Percentiles rank a stretch among this genome's conserved stretches.
phyloP scores from a whole-genome alignment of 2,888 invertebrate genomes.

The Microctonus aethiopoides region DNA sequence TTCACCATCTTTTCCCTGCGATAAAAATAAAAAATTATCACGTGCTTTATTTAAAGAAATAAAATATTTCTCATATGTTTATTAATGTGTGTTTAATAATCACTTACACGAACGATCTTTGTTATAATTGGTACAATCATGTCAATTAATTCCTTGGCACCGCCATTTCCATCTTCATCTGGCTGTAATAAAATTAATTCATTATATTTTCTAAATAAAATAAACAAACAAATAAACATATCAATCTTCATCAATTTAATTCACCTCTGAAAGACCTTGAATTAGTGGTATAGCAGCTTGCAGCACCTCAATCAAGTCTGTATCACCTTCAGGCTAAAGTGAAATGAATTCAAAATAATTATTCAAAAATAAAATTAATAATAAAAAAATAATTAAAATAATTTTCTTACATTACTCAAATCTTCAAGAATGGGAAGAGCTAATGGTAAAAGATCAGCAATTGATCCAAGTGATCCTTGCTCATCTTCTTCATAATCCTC shows the following conservation, averaged over 20 bases:
- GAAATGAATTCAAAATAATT: slow-evolving; percentile 5
- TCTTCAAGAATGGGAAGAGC: slow-evolving; percentile 62
- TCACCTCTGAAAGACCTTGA: slow-evolving; percentile 59
- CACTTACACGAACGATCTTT: slow-evolving; percentile 25
- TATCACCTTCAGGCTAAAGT: slow-evolving; percentile 57
- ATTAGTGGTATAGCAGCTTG: slow-evolving; percentile 56
- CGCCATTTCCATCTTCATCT: slow-evolving; percentile 39
- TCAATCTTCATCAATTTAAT: slow-evolving; percentile 9
- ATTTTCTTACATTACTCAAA: slow-evolving; percentile 59
- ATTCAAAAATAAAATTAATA: background rate
- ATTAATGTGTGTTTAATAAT: background rate
- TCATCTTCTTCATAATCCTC: slow-evolving; percentile 31
- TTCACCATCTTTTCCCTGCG: slow-evolving; percentile 56
- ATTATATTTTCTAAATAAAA: slow-evolving; percentile 4
- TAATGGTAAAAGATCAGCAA: slow-evolving; percentile 57
- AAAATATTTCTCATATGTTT: no score
- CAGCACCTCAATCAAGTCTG: slow-evolving; percentile 57
- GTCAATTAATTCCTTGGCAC: slow-evolving; percentile 21
- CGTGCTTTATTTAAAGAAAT: no score
- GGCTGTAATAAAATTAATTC: slow-evolving; percentile 36
- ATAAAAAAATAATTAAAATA: slow-evolving; percentile 6
- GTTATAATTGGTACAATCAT: slow-evolving; percentile 18
- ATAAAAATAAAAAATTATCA: background rate
- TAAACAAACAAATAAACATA: background rate
- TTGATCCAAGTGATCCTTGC: slow-evolving; percentile 55